Evolutionary conservation across 2,797 vertebrate genomes (phyloP).

Genomic region (Peromyscus melanophrys): DNA sequence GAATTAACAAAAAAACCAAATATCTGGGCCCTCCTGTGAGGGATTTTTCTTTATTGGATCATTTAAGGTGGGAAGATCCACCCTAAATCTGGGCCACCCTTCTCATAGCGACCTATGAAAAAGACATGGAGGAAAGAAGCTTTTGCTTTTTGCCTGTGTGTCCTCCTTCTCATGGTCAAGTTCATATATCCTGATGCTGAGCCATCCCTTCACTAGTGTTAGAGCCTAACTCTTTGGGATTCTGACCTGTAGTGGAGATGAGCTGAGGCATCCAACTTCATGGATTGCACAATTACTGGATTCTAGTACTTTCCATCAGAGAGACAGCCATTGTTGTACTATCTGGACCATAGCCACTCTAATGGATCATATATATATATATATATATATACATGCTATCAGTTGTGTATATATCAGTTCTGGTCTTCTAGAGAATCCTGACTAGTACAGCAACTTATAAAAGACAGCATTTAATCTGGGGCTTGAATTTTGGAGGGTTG

Average conservation of each 20-base stretch:
- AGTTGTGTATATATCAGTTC: background rate
- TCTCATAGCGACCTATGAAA: background rate
- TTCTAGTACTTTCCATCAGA: background rate
- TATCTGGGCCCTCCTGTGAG: background rate
- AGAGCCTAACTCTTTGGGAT: background rate
- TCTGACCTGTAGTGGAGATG: too few relatives aligned
- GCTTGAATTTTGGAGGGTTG: background rate
- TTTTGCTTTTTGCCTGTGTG: background rate
- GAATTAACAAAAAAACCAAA: background rate
- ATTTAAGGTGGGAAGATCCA: background rate
- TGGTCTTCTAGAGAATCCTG: background rate
- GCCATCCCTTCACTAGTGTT: background rate
- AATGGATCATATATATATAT: background rate
- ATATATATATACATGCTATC: too few relatives aligned
- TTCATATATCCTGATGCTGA: too few relatives aligned
- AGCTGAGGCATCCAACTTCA: background rate
- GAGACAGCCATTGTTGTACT: background rate
- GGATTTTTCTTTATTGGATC: background rate
- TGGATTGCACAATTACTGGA: background rate
- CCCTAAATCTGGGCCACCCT: background rate
- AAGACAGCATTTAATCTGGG: background rate
- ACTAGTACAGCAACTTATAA: background rate
- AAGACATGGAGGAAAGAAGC: background rate
- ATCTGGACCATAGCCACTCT: background rate
- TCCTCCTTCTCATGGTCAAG: background rate